Conservation (phyloP, 2,113 vertebrate genomes). For the Melanerpes formicivorus region DNA sequence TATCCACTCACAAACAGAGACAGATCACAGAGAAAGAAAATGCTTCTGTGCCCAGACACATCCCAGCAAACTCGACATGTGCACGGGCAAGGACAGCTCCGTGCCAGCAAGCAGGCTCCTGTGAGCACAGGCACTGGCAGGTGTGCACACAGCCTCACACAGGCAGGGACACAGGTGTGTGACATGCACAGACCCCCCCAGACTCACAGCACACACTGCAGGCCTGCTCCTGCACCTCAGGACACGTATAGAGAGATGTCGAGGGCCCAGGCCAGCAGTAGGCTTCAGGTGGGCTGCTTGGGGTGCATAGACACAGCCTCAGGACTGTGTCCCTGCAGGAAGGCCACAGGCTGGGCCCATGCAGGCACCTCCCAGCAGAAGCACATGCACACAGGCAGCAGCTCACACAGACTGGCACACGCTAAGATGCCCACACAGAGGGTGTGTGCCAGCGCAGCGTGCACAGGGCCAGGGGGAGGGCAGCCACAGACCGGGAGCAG, state of each 20-base stretch:
- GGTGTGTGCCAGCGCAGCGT: background rate
- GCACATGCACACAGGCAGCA: background rate
- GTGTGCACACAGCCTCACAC: background rate
- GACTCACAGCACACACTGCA: background rate
- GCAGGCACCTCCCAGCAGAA: background rate
- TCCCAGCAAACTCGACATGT: background rate
- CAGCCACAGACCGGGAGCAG: background rate
- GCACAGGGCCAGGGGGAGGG: background rate
- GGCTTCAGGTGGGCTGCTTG: background rate
- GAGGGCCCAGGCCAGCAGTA: background rate
- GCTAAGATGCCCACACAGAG: background rate
- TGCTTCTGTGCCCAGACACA: background rate
- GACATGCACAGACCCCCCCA: background rate
- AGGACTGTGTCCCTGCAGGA: background rate
- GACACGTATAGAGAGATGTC: rapidly evolving
- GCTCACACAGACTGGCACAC: background rate
- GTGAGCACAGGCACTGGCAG: background rate
- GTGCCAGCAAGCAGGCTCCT: background rate
- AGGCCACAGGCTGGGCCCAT: background rate
- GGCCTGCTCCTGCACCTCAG: background rate
- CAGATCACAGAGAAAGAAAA: background rate
- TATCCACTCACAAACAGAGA: background rate
- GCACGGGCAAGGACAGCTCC: background rate
- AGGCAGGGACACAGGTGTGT: background rate
- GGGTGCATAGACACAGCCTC: background rate